A percentile compares a stretch with the other conserved stretches of the same genome.
Conservation (phyloP, 2,888 invertebrate genomes). For the Oegoconia quadripuncta region DNA sequence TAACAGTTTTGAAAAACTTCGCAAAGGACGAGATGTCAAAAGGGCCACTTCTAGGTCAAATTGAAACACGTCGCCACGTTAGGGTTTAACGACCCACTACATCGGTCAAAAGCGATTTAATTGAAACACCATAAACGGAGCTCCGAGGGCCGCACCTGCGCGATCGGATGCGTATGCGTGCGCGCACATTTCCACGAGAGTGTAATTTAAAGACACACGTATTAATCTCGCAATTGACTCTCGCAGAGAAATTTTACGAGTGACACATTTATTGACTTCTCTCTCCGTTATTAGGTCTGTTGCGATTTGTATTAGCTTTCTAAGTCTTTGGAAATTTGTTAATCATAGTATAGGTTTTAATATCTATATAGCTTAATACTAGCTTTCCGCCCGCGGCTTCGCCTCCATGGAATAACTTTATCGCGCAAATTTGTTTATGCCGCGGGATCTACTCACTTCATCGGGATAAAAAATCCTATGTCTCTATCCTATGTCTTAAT, state of each 20-base stretch:
- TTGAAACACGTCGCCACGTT: slow-evolving; percentile 23
- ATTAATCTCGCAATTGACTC: slow-evolving; percentile 33
- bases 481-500: too few species aligned
- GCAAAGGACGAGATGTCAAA: background rate
- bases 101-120: slow-evolving; percentile 68
- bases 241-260: slow-evolving; percentile 31
- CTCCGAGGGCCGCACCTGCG: slow-evolving; percentile 45
- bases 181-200: slow-evolving; percentile 27
- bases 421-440: too few species aligned
- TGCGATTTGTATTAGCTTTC: too few species aligned
- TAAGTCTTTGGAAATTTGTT: too few species aligned
- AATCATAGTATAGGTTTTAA: too few species aligned
- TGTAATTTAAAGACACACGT: slow-evolving; percentile 29
- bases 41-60: slow-evolving; percentile 30
- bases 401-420: too few species aligned
- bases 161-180: slow-evolving; percentile 27
- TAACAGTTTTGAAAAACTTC: background rate
- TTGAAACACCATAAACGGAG: slow-evolving; percentile 64
- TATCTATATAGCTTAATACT: too few species aligned
- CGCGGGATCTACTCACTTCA: too few species aligned
- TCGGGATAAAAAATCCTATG: too few species aligned
- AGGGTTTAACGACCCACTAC: slow-evolving; percentile 43
- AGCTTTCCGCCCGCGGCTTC: too few species aligned
- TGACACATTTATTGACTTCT: slow-evolving; percentile 1
- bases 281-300: too few species aligned